Percentiles rank a stretch among this genome's conserved stretches.
Evolutionary conservation across 2,113 vertebrate genomes (phyloP).

Genomic region (Brachionichthys hirsutus): DNA sequence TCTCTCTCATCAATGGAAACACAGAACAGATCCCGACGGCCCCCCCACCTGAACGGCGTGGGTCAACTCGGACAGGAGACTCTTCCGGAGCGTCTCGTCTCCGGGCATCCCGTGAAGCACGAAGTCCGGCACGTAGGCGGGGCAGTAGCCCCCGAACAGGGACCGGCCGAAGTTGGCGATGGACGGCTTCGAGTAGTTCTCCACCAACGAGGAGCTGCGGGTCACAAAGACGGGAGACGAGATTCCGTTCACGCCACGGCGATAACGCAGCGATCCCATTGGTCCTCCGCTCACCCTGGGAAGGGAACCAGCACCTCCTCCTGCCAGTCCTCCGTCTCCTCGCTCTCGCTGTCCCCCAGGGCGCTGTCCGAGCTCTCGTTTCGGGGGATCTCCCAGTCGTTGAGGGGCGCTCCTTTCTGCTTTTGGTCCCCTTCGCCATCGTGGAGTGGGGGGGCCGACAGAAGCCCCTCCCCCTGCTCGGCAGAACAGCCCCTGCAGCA

Average conservation of each 20-base stretch:
- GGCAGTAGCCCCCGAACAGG: conserved; percentile 94
- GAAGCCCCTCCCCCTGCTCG: conserved; percentile 85
- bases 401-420: conserved; percentile 73
- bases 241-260: too few species aligned
- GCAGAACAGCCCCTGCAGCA: conserved; percentile 83
- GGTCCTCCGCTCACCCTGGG: conserved; percentile 83
- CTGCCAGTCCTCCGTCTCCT: conserved; percentile 92
- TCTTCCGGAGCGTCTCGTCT: conserved; percentile 92
- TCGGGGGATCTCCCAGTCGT: conserved; percentile 97
- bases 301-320: conserved; percentile 94
- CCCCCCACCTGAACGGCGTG: conserved; percentile 99
- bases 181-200: conserved; percentile 91
- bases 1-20: too few species aligned
- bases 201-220: conserved; percentile 88
- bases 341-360: conserved; percentile 96
- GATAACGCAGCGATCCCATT: background rate
- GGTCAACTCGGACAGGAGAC: conserved; percentile 87
- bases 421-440: conserved; percentile 80
- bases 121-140: conserved; percentile 96
- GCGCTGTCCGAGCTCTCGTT: conserved; percentile 99
- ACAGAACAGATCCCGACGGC: too few species aligned
- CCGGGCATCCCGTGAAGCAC: conserved; percentile 94
- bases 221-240: background rate
- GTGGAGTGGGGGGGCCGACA: conserved; percentile 77
- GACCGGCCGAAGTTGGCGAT: conserved; percentile 97